These are phyloP conservation scores for Petaurus breviceps DNA, from an alignment of 2,113 vertebrate species.

Conservation along the genomic window DNA sequence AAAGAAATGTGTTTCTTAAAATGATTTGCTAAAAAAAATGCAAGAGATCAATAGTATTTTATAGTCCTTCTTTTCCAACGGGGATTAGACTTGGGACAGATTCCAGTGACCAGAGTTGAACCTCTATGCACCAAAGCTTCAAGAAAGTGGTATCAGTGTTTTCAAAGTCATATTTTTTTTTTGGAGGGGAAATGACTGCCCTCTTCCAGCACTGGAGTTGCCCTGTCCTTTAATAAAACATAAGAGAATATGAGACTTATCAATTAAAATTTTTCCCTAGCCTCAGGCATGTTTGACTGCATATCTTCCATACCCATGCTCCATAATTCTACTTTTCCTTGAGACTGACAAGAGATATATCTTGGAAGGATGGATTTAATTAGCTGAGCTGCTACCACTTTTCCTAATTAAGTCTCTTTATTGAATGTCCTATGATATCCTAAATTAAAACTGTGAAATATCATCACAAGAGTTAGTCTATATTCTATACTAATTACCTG, in stretches of 20 bases:
- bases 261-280: background rate
- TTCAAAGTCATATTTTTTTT: background rate
- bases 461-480: background rate
- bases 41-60: slow-evolving; percentile 4
- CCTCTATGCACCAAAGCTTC: background rate
- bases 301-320: background rate
- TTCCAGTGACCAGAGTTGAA: background rate
- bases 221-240: slow-evolving; percentile 26
- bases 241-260: background rate
- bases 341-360: background rate
- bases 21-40: slow-evolving; percentile 24
- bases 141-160: background rate
- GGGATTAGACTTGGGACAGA: background rate
- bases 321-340: slow-evolving; percentile 28
- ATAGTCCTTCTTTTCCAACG: background rate
- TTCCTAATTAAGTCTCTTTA: slow-evolving; percentile 8
- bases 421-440: background rate
- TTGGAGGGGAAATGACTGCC: background rate
- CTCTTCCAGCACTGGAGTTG: background rate
- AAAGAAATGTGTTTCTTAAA: slow-evolving; percentile 37
- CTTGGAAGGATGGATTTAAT: slow-evolving; percentile 32
- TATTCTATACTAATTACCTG: background rate
- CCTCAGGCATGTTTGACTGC: background rate
- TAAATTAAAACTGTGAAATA: slow-evolving; percentile 37
- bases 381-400: background rate